These are phyloP conservation scores for Drosophila neonasuta DNA, from an alignment of 2,888 invertebrate species.

Conservation along the genomic window DNA sequence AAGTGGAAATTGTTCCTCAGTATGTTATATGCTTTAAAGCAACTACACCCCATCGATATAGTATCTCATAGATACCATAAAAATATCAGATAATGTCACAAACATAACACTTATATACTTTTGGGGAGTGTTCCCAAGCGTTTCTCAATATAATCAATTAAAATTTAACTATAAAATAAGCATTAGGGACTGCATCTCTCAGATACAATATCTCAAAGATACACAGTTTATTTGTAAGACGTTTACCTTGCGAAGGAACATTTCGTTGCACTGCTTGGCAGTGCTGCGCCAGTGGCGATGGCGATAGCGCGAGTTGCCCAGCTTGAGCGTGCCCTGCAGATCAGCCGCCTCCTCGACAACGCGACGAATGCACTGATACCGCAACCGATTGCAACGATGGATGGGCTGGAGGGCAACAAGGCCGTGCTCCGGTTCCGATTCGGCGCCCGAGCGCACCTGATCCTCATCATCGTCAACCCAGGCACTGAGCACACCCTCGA, in stretches of 20 bases:
- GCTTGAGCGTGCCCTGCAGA: conserved; percentile 85
- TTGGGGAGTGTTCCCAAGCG: too few species aligned
- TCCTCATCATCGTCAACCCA: conserved; percentile 87
- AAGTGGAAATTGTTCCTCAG: too few species aligned
- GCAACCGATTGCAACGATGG: conserved; percentile 84
- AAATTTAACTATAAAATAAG: too few species aligned
- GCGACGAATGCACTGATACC: conserved; percentile 87
- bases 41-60: too few species aligned
- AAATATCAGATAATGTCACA: too few species aligned
- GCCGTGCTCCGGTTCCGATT: conserved; percentile 88
- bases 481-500: conserved; percentile 90
- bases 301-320: conserved; percentile 88
- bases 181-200: not conserved
- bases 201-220: not conserved
- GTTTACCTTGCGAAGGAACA: conserved; percentile 92
- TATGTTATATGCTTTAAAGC: too few species aligned
- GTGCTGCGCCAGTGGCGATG: conserved; percentile 94
- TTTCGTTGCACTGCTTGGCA: conserved; percentile 93
- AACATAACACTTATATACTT: too few species aligned
- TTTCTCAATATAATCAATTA: too few species aligned
- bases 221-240: not conserved
- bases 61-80: too few species aligned
- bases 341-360: conserved; percentile 88
- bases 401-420: conserved; percentile 81
- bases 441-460: conserved; percentile 88